Evolutionary conservation across 2,888 invertebrate species (phyloP).

Genomic region (Syrphus vitripennis): DNA sequence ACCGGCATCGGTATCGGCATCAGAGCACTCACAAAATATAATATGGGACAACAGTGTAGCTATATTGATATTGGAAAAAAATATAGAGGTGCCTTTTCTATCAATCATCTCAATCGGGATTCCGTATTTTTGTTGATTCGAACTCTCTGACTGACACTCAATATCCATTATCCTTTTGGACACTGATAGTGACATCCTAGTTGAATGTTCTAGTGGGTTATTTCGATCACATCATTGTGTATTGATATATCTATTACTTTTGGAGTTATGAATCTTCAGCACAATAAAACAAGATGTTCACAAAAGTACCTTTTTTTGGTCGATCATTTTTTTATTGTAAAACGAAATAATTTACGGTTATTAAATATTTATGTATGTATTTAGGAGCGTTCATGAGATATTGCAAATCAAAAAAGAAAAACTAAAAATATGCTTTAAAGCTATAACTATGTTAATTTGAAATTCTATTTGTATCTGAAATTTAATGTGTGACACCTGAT

Average conservation of each 20-base stretch:
- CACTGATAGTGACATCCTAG: slow-evolving; percentile 12
- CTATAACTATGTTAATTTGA: no score
- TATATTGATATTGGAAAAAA: slow-evolving; percentile 13
- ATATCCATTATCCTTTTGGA: slow-evolving; percentile 46
- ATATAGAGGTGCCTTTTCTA: slow-evolving; percentile 52
- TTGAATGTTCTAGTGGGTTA: slow-evolving; percentile 39
- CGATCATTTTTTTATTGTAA: background rate
- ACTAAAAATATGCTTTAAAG: no score
- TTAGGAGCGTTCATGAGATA: no score
- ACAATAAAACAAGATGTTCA: background rate
- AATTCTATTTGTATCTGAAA: no score
- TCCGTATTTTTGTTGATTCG: slow-evolving; percentile 11
- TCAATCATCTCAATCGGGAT: slow-evolving; percentile 51
- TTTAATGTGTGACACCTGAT: no score
- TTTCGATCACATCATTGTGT: background rate
- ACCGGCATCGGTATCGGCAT: background rate
- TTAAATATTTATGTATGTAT: no score
- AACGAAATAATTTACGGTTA: no score
- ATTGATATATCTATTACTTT: background rate
- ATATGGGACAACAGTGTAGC: background rate
- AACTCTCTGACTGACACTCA: slow-evolving; percentile 41
- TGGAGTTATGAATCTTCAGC: background rate
- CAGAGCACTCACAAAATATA: background rate
- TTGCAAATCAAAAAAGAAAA: no score
- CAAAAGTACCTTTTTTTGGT: background rate